Base-by-base conservation (phyloP, 1,140 invertebrate genomes). In the Drosophila gunungcola region DNA sequence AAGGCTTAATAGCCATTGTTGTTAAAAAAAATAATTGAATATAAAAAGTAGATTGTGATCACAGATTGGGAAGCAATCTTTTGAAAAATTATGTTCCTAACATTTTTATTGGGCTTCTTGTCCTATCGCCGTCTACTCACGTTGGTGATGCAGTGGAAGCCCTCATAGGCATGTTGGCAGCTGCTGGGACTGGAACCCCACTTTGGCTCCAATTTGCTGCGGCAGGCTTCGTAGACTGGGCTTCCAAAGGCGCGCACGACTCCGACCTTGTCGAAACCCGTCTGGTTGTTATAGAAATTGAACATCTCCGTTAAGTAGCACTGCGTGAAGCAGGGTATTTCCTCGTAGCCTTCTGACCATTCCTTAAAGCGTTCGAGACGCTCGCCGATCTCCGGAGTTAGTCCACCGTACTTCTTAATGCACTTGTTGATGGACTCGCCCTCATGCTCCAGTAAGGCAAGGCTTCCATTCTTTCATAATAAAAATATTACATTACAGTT, bases 261-360 rank as follows among this genome's bases (percentile, higher is more conserved):
- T 0, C 73, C 67, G 0, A 27, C 32, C 10, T 51, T 62, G 13
- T 83, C 55, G 55, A 91, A 91, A 6, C 90, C 90, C 1, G 62
- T 48, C 12, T 49, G n/a, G 3, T 77, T 68, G 25, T 67, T 43
- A 48, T 91, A 91, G 29, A 91, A 82, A 16, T 76, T 63, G 13
- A 85, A 91, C 90, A 89, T 86, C 5, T 83, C 75, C 4, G 34
- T 56, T 0, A 91, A 48, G 56, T 91, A 91, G 41, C 90, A 91
- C 10, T 77, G 78, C 0, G 80, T 86, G 16, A 91, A 91, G 52
- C 90, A 91, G 16, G 90, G 90, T 29, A 91, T 69, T 43, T 91
- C 90, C 52, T 91, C 90, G 27, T 77, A 75, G 5, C 7, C 36
- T 0, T 80, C 76, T 1, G 90, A 85, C 90, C 90, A 91, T 6